phyloP scores from a whole-genome alignment of 2,113 vertebrate genomes.

The Lynx canadensis region DNA sequence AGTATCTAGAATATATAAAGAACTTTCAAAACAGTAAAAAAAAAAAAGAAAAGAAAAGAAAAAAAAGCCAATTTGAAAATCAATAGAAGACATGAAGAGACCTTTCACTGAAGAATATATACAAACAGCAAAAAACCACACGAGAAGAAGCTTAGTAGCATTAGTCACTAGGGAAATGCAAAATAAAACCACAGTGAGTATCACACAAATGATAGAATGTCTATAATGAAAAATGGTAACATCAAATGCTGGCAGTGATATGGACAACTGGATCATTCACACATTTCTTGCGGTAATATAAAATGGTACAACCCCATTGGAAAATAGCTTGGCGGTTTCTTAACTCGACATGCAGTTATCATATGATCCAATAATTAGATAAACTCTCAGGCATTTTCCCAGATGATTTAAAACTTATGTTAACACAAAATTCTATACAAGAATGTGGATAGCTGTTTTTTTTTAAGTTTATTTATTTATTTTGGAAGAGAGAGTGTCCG shows the following conservation, averaged over 20 bases:
- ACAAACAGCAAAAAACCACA: neutral
- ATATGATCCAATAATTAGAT: neutral
- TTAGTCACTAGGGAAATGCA: neutral
- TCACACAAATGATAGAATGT: neutral
- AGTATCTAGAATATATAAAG: neutral
- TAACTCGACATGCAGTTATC: neutral
- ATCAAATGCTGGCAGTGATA: neutral
- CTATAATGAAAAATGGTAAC: neutral
- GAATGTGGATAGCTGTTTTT: too few relatives aligned
- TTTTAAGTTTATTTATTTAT: too few relatives aligned
- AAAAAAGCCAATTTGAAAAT: neutral
- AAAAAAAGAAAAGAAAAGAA: neutral
- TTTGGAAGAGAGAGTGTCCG: too few relatives aligned
- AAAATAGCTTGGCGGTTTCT: neutral
- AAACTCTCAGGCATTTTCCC: neutral
- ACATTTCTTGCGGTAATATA: neutral
- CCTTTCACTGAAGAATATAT: neutral
- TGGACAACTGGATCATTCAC: neutral
- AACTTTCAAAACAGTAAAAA: neutral
- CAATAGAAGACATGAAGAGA: neutral
- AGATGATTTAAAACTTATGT: neutral
- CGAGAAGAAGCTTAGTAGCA: neutral
- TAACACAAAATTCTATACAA: too few relatives aligned
- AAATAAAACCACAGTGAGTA: neutral
- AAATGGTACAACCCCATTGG: neutral